A percentile compares a stretch with the other conserved stretches of the same genome.
These are phyloP conservation scores for Odontophorus gujanensis DNA, from an alignment of 2,113 vertebrate genomes.

Conservation along the genomic window DNA sequence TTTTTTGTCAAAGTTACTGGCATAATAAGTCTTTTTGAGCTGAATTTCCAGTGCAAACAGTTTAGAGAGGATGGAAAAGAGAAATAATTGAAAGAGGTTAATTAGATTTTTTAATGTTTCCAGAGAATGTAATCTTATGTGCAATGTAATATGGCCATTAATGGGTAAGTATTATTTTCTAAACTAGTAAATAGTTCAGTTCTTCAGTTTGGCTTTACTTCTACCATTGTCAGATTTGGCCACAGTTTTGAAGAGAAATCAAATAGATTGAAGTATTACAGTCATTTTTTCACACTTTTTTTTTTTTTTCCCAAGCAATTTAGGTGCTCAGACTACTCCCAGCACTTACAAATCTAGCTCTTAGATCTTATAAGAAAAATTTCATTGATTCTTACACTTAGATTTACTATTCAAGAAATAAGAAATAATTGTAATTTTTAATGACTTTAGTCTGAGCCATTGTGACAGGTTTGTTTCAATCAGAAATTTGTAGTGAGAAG, in stretches of 20 bases:
- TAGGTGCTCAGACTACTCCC: background rate
- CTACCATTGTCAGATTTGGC: background rate
- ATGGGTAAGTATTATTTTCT: background rate
- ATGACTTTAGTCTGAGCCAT: background rate
- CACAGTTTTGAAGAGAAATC: background rate
- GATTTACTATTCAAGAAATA: background rate
- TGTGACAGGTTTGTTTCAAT: background rate
- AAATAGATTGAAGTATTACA: background rate
- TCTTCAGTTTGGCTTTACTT: background rate
- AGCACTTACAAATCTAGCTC: background rate
- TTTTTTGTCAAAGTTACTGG: background rate
- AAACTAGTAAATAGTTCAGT: background rate
- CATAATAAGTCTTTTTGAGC: background rate
- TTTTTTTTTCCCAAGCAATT: background rate
- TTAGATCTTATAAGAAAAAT: background rate
- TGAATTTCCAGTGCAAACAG: background rate
- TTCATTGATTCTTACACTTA: background rate
- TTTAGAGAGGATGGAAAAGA: background rate
- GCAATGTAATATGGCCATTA: background rate
- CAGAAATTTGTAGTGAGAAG: background rate
- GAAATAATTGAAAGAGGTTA: background rate
- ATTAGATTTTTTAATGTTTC: background rate
- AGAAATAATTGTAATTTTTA: background rate
- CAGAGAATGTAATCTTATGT: background rate
- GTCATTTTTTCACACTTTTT: background rate